Base-by-base conservation (phyloP, 2,113 vertebrate species). In the Nibea coibor region DNA sequence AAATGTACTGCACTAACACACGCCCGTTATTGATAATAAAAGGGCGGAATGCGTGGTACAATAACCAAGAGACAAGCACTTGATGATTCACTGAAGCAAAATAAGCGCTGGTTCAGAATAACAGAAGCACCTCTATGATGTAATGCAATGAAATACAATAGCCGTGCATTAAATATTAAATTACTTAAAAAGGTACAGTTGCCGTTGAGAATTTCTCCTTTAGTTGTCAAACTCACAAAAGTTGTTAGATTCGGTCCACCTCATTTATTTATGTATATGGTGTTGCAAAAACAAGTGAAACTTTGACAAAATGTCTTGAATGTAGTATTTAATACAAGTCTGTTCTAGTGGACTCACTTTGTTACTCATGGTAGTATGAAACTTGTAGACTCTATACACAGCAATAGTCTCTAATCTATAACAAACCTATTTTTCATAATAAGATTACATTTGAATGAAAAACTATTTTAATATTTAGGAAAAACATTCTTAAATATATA, bases 131-230 rank as follows among this genome's bases (percentile, higher is more conserved):
- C 45, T 68, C 20, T 10, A 59, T 81, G 54, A 82, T 82, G 71
- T 54, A 73, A 86, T 59, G 22, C 64, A 19, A 65, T 39, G 53
- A 80, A 79, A 85, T 42, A 45, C 57, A 81, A 75, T 22, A 58
- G 24, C 5, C 1, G 15, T 31, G 51, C 45, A 64, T 35, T 65
- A 73, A 51, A 73, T 64, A 42, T 57, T 6, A 57, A 75, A n/a
- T 63, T 24, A 4, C 43, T 39, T 28, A 2, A 57, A 57, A 72
- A 68, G 54, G 11, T 51, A 51, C 20, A 2, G 5, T 39, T 75
- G 68, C 43, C 61, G 43, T 50, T 59, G n/a, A 22, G 8, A 50
- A 50, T 74, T 73, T 56, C 19, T 59, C 19, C n/a, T 50, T 35
- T 2, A 56, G 5, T 24, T 58, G 61, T 39, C 7, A 3, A 12